Base-by-base conservation (phyloP, 2,113 vertebrate species). In the Leuciscus idus region DNA sequence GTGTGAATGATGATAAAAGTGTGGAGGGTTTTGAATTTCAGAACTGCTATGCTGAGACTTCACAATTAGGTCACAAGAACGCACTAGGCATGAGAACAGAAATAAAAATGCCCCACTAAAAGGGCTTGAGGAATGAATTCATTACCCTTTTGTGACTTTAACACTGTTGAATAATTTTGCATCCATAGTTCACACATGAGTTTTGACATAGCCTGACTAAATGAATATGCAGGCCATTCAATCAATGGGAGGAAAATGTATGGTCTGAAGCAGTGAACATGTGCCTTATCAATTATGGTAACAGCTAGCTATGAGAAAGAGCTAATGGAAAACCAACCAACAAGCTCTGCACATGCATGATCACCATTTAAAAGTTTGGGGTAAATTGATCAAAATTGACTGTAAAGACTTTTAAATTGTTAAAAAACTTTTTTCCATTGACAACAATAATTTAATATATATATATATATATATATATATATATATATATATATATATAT, bases 131-230 rank as follows among this genome's bases (percentile, higher is more conserved):
- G 77, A 80, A 80, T 80, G 19, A 80, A 59, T 80, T 59, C 21
- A 80, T 80, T 80, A 61, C 50, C 33, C 19, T 80, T 70, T 70
- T 86, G 77, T 4, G 28, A 72, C 76, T 21, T 84, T 6, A n/a
- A 73, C 81, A 59, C 83, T 33, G 86, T 83, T 50, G 83, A 80
- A 70, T 92, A 89, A 89, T 90, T 82, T n/a, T 89, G 55, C 77
- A 6, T 23, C 52, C 6, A 28, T 61, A 52, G 74, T 4, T 75
- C 43, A 75, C 43, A 79, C 19, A 7, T 2, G 12, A 23, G 50
- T 55, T 52, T 80, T 36, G 77, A 61, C 30, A 80, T 4, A 30
- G 30, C 19, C 33, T 15, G 52, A 61, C 30, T n/a, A 61, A 61
- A 59, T 15, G 23, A 43, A 39, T 39, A 36, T 36, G 19, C 55